These are phyloP conservation scores for Limnodromus scolopaceus DNA, from an alignment of 2,797 vertebrate species.

Conservation along the genomic window DNA sequence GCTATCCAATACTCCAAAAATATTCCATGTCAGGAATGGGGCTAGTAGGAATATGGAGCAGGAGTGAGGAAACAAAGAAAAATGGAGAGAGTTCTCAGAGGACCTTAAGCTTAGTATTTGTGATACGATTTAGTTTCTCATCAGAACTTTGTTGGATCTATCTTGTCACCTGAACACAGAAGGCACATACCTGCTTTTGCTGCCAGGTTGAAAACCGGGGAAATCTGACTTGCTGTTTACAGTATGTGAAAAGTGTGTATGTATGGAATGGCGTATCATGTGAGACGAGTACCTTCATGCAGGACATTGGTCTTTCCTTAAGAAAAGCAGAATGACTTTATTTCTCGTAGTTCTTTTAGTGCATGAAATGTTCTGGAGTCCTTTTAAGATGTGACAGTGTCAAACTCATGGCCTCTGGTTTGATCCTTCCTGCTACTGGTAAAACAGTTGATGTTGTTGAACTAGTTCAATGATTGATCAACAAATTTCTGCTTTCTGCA, in stretches of 20 bases:
- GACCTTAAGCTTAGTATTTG: neutral
- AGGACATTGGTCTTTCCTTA: neutral
- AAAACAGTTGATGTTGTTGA: neutral
- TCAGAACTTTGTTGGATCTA: neutral
- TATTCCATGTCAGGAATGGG: neutral
- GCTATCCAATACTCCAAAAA: neutral
- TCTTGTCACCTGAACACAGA: neutral
- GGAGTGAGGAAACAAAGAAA: neutral
- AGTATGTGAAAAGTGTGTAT: neutral
- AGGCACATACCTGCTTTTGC: neutral
- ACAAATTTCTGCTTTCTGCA: neutral
- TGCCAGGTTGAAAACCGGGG: neutral
- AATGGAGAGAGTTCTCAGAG: neutral
- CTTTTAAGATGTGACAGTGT: neutral
- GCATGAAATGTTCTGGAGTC: neutral
- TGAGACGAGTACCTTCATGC: neutral
- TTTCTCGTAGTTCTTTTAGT: neutral
- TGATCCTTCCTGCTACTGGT: neutral
- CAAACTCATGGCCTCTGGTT: neutral
- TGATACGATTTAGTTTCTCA: neutral
- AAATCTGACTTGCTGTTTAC: neutral
- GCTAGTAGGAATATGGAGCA: neutral
- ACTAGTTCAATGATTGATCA: neutral
- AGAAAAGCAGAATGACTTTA: neutral
- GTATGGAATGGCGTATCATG: accelerated